Conservation (phyloP, 1,140 invertebrate genomes). For the Cherax destructor region DNA sequence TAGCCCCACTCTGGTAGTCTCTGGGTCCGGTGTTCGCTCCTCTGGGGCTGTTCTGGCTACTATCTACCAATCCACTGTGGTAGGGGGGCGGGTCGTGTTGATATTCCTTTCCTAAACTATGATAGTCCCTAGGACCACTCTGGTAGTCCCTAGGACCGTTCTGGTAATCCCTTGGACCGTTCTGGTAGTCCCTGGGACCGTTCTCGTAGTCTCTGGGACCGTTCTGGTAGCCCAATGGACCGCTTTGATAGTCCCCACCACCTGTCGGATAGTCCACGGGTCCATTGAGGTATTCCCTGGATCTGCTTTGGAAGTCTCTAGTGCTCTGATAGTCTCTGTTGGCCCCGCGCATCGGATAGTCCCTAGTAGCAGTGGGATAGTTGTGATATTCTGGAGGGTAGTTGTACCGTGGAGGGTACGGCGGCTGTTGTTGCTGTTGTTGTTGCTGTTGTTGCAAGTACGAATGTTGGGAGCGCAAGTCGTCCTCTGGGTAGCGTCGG, state of each 20-base stretch:
- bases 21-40: not conserved
- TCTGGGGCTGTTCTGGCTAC: conserved; percentile 6
- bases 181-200: not conserved
- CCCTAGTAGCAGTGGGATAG: conserved; percentile 49
- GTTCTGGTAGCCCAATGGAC: not conserved
- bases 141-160: not conserved
- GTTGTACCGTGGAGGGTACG: not conserved
- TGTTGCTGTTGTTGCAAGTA: not conserved
- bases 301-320: not conserved
- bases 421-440: not conserved
- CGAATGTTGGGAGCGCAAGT: not conserved
- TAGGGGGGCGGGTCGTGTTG: conserved; percentile 2
- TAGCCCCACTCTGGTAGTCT: not conserved
- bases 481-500: conserved; percentile 5
- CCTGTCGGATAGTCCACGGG: not conserved
- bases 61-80: not conserved
- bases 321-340: conserved; percentile 27
- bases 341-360: conserved; percentile 40
- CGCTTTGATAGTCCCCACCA: conserved; percentile 4
- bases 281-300: not conserved
- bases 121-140: not conserved
- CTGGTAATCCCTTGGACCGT: not conserved
- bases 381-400: conserved; percentile 41
- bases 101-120: not conserved
- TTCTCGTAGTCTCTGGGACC: not conserved